These are phyloP conservation scores for Chloroceryle amazona DNA, from an alignment of 2,797 vertebrate genomes.

Conservation along the genomic window DNA sequence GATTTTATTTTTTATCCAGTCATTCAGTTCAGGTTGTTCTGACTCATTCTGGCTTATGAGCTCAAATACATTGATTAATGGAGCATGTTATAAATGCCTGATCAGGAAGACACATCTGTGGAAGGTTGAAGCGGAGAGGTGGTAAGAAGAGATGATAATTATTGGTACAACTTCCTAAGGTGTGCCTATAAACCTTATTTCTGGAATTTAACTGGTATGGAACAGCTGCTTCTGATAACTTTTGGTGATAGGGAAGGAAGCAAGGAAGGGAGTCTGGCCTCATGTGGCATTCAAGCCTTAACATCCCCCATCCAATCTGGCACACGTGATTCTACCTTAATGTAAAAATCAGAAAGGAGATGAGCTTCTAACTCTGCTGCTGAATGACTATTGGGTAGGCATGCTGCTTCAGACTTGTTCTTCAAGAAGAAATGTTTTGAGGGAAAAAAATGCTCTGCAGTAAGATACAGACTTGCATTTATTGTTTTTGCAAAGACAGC, in stretches of 20 bases:
- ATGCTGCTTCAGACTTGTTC: neutral
- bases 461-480: neutral
- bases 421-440: neutral
- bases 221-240: neutral
- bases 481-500: neutral
- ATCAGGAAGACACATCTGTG: neutral
- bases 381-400: neutral
- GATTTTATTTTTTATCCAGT: neutral
- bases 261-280: neutral
- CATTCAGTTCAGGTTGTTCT: neutral
- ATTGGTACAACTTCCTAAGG: neutral
- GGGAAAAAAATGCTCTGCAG: neutral
- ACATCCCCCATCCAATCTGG: neutral
- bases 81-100: neutral
- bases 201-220: neutral
- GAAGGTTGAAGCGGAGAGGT: neutral
- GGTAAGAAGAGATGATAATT: neutral
- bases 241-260: neutral
- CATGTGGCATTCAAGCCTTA: neutral
- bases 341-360: neutral
- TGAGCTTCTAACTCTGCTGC: neutral
- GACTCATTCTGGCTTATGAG: neutral
- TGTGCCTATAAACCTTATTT: neutral
- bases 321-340: neutral
- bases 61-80: neutral